Evolutionary conservation across 1,140 invertebrate species (phyloP), one percentile per base, ranked within the genome.

Genomic region (Gerris buenoi): DNA sequence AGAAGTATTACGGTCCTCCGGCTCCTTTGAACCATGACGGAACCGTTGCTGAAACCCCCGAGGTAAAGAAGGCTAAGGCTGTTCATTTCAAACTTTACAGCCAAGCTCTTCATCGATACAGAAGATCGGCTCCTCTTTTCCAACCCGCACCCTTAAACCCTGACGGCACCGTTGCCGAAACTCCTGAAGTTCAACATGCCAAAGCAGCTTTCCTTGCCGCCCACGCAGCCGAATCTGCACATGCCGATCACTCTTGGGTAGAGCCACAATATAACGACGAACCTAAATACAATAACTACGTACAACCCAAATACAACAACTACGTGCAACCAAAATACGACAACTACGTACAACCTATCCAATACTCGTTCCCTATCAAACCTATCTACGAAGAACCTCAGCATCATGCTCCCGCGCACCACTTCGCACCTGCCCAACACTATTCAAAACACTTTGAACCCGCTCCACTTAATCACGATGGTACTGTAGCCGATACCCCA

Each of bases 61-160:
- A 82, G 74, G 81, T 83, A 5, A 79, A 79, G 57, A 78, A 79
- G 46, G 82, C 82, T 59, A 81, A 81, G 72, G 81, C 81, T 25
- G 78, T 74, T 5, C 81, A 81, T 59, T 82, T 84, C 2, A 81
- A 81, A 65, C 80, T 80, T 70, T 81, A 81, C 28, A 82, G 82
- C 71, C 79, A 82, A 25, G 79, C 80, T 15, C 22, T 60, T 5
- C 23, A 60, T 22, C 15, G 58, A 13, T 25, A 60, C 26, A 26
- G 14, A 23, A 63, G 62, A 26, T 5, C 5, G 5, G 26, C 14
- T 23, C 2, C 25, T 63, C 25, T 26, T 63, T 63, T 63, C 63
- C 69, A 67, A 27, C 33, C 65, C 64, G 68, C 69, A 26, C 69
- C 70, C 18, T 68, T 83, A 1, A 68, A 69, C 61, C 69, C 68